Evolutionary conservation across 2,888 invertebrate species (phyloP).

Genomic region (Caenorhabditis sulstoni): DNA sequence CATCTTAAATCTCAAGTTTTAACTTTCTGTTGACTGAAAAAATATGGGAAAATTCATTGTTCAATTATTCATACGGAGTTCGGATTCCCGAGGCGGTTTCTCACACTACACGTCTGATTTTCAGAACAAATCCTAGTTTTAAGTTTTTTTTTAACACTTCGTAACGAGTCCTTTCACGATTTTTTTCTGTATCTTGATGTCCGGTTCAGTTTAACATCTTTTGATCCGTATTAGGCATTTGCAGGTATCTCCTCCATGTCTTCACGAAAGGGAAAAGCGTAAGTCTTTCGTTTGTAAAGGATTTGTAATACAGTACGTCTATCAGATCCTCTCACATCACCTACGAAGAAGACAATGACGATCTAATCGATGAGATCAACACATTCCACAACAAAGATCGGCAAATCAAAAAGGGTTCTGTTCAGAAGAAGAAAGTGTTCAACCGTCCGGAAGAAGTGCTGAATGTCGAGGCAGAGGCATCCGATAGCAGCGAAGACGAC

Average conservation of each 20-base stretch:
- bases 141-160: too few species aligned
- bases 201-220: too few species aligned
- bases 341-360: conserved; percentile 70
- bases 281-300: conserved; percentile 11
- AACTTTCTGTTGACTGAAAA: neutral
- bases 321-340: conserved; percentile 63
- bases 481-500: conserved; percentile 63
- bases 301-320: neutral
- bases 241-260: conserved; percentile 26
- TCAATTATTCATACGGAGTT: neutral
- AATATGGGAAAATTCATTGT: neutral
- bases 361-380: conserved; percentile 75
- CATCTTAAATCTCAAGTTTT: neutral
- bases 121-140: neutral
- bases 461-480: conserved; percentile 72
- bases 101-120: neutral
- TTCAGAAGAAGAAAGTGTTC: conserved; percentile 31
- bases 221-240: too few species aligned
- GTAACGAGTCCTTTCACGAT: too few species aligned
- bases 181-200: too few species aligned
- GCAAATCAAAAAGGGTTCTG: conserved; percentile 36
- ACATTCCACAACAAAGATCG: conserved; percentile 70
- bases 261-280: conserved; percentile 40
- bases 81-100: too few species aligned
- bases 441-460: conserved; percentile 67